phyloP scores from a whole-genome alignment of 2,888 invertebrate species.

The Priocnemis perturbator region DNA sequence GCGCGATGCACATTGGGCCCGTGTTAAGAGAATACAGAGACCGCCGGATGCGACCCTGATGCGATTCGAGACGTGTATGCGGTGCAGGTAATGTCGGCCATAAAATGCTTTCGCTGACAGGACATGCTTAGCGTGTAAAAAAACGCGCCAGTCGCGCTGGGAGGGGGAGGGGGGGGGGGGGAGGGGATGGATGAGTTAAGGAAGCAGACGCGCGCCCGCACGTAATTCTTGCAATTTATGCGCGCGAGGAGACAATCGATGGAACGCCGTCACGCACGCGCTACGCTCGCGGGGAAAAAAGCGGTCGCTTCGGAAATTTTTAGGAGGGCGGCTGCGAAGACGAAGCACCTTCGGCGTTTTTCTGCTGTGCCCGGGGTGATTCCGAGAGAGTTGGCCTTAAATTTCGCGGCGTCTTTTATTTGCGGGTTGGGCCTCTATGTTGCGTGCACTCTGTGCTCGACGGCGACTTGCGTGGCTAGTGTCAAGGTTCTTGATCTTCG shows the following conservation, averaged over 20 bases:
- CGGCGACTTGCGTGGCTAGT: too few relatives aligned
- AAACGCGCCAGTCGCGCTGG: conserved; percentile 9
- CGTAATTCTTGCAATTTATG: conserved; percentile 61
- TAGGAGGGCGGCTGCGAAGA: conserved; percentile 14
- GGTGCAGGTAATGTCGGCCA: conserved; percentile 53
- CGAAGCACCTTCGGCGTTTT: background rate
- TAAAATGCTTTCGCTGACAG: conserved; percentile 69
- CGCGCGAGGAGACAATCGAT: conserved; percentile 26
- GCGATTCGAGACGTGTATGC: conserved; percentile 45
- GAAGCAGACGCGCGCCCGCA: conserved; percentile 33
- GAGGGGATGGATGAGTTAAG: background rate
- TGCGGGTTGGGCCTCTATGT: too few relatives aligned
- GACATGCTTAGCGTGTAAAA: conserved; percentile 62
- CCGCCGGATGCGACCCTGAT: conserved; percentile 44
- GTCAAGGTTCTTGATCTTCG: too few relatives aligned
- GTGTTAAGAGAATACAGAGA: conserved; percentile 67
- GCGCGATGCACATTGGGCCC: conserved; percentile 57
- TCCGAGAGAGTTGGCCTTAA: too few relatives aligned
- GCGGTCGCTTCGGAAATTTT: conserved; percentile 18
- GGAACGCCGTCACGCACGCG: conserved; percentile 21
- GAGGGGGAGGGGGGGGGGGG: background rate
- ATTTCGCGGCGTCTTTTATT: too few relatives aligned
- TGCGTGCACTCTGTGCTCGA: too few relatives aligned
- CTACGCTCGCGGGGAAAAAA: too few relatives aligned
- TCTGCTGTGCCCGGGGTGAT: too few relatives aligned